These are phyloP conservation scores for Procavia capensis DNA, from an alignment of 2,113 vertebrate genomes.

Conservation along the genomic window DNA sequence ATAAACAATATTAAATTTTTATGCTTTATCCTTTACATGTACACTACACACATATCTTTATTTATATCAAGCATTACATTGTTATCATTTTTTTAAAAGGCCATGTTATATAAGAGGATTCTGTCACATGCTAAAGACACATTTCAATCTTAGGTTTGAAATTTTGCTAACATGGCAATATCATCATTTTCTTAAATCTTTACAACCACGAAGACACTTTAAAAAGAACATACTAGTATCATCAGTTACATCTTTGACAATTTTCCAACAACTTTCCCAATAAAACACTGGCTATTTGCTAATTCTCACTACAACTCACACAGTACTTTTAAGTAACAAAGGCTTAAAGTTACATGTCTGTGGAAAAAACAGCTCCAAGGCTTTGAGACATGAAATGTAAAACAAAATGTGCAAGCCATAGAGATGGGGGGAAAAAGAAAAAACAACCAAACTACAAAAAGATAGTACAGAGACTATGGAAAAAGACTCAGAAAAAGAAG, in stretches of 20 bases:
- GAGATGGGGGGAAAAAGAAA: not conserved
- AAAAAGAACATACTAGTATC: constrained; percentile 10
- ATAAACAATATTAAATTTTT: constrained; percentile 47
- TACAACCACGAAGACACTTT: constrained; percentile 23
- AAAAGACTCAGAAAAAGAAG: not conserved
- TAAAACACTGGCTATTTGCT: not conserved
- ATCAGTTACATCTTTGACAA: not conserved
- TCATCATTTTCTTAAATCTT: constrained; percentile 36
- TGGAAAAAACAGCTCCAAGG: not conserved
- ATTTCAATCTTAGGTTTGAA: not conserved
- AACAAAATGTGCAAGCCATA: not conserved
- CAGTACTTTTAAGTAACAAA: not conserved
- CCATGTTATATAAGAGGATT: constrained; percentile 34
- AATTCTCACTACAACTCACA: not conserved
- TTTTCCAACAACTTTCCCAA: not conserved
- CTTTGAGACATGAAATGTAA: constrained; percentile 28
- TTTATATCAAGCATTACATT: not conserved
- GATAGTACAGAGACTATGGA: not conserved
- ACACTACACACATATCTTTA: not conserved
- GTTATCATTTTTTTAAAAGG: not conserved
- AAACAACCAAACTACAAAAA: not conserved
- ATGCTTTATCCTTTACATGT: constrained; percentile 12
- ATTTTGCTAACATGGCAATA: constrained; percentile 14
- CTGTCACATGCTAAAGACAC: not conserved
- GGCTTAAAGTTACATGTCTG: not conserved